Percentiles rank a stretch among this genome's conserved stretches.
phyloP scores from a whole-genome alignment of 2,113 vertebrate genomes.

The Thermophis baileyi region DNA sequence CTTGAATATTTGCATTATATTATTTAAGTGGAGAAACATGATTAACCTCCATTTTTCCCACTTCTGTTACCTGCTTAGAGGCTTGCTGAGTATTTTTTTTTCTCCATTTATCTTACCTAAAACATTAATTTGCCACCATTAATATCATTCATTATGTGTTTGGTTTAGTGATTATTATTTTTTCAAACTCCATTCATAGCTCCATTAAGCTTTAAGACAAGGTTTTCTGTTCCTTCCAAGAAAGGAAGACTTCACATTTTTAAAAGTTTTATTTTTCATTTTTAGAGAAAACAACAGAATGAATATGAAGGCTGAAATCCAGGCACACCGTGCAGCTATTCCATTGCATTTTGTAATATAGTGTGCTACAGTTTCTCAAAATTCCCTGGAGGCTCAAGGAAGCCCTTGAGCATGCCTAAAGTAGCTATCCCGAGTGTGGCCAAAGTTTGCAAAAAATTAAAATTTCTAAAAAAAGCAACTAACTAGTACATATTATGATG shows the following conservation, averaged over 20 bases:
- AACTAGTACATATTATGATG: not conserved
- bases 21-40: not conserved
- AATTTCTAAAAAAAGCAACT: not conserved
- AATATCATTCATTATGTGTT: not conserved
- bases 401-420: conserved; percentile 2
- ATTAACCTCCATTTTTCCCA: not conserved
- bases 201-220: not conserved
- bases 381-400: not conserved
- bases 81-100: not conserved
- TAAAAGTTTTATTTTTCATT: not conserved
- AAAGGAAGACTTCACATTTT: not conserved
- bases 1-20: not conserved
- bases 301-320: not conserved
- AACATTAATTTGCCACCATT: not conserved
- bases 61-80: not conserved
- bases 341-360: not conserved
- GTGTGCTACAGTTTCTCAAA: not conserved
- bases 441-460: not conserved
- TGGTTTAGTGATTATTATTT: not conserved
- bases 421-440: not conserved
- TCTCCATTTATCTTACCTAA: not conserved
- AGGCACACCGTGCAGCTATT: not conserved
- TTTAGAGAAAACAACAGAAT: not conserved
- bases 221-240: not conserved
- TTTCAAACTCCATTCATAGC: not conserved